Evolutionary conservation across 37 sponge, comb jelly and placozoan genomes (phyloP), one percentile per base, ranked within the genome.

Genomic region (Diacarnus erythraeanus): DNA sequence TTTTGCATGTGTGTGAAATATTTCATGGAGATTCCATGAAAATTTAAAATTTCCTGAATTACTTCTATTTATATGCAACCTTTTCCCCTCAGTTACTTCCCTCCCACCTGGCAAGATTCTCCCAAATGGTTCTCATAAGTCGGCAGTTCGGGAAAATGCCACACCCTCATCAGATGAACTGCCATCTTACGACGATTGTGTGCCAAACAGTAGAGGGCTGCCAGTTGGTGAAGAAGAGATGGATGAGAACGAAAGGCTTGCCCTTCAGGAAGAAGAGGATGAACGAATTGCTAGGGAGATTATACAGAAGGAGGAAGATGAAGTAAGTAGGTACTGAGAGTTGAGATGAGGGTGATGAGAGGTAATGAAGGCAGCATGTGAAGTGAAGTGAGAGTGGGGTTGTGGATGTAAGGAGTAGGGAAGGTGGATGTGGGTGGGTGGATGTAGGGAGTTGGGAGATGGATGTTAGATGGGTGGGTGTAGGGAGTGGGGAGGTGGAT

Each of bases 191-290:
- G 74, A 51, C 42, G 29, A 74, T 22, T 42, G 42, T 43, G 60
- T 76, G 29, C 63, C 63, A 21, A 5, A 38, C 23, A 27, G 27
- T 2, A 6, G 21, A 2, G 41, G 27, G 3, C 35, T n/a, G n/a
- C 51, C 59, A 15, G 59, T 33, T 8, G 80, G 39, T 10, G 71
- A 69, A 35, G 38, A 4, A 2, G 75, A 65, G n/a, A 42, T 82
- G 37, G 83, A 82, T 42, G 83, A 82, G 83, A 82, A 61, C 35
- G 83, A 82, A 54, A 22, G 74, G 31, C 34, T 66, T 23, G 85
- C 85, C n/a, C 57, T 51, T 38, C 85, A 85, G 66, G 85, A 85
- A 61, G 72, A 38, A 0, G 73, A 71, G 30, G 85, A 85, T 35
- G 78, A 59, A 35, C 41, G 73, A 4, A 27, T 85, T 18, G 85